Evolutionary conservation across 2,888 invertebrate genomes (phyloP).

Genomic region (Escarpia spicata): DNA sequence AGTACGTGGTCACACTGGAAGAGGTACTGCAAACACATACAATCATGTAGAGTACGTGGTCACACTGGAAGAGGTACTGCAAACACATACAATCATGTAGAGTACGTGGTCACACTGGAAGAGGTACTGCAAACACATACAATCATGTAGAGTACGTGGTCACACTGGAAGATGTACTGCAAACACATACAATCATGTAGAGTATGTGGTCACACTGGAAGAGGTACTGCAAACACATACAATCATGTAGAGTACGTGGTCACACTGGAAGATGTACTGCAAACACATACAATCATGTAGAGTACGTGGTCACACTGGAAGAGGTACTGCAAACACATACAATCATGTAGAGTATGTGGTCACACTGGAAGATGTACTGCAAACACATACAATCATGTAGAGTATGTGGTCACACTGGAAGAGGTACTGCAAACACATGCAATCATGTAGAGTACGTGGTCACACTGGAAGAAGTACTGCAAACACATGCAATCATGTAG

Average conservation of each 20-base stretch:
- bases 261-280: too few relatives aligned
- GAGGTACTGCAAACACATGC: too few relatives aligned
- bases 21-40: constrained; percentile 80
- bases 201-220: constrained; percentile 89
- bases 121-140: constrained; percentile 80
- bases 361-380: too few relatives aligned
- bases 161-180: constrained; percentile 82
- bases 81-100: constrained; percentile 87
- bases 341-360: too few relatives aligned
- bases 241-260: constrained; percentile 62
- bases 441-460: too few relatives aligned
- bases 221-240: constrained; percentile 80
- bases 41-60: constrained; percentile 88
- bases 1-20: constrained; percentile 89
- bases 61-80: constrained; percentile 82
- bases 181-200: constrained; percentile 87
- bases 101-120: constrained; percentile 89
- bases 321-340: too few relatives aligned
- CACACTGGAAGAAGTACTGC: too few relatives aligned
- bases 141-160: constrained; percentile 88
- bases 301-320: too few relatives aligned
- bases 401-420: too few relatives aligned
- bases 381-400: too few relatives aligned
- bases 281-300: too few relatives aligned
- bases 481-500: too few relatives aligned